These are phyloP conservation scores for Spinus pinus DNA, from an alignment of 2,797 vertebrate genomes.

Conservation along the genomic window DNA sequence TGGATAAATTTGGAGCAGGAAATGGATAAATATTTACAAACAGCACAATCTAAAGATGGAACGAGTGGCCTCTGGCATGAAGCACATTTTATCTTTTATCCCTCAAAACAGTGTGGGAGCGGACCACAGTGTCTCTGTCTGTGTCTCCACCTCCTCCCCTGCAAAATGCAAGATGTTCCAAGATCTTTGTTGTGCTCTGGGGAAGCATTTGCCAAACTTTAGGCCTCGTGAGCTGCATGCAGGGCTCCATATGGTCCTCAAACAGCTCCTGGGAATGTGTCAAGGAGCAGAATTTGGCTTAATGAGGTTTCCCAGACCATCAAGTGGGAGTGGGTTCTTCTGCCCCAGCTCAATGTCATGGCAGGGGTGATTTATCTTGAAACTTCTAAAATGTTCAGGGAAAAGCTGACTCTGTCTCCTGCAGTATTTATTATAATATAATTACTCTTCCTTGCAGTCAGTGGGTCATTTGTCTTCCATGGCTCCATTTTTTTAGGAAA, in stretches of 20 bases:
- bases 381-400: not conserved
- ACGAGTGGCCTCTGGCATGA: not conserved
- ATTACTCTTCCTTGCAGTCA: slow-evolving; percentile 2
- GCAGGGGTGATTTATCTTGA: not conserved
- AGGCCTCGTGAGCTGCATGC: not conserved
- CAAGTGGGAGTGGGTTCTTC: not conserved
- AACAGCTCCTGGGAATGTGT: not conserved
- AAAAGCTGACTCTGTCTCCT: not conserved
- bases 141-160: not conserved
- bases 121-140: not conserved
- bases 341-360: not conserved
- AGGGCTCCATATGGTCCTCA: not conserved
- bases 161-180: not conserved
- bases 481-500: not conserved
- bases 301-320: not conserved
- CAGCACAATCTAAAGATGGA: not conserved
- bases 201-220: not conserved
- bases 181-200: not conserved
- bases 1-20: not conserved
- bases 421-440: slow-evolving; percentile 8
- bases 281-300: not conserved
- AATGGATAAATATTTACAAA: not conserved
- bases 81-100: not conserved
- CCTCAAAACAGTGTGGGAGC: not conserved
- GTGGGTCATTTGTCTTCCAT: not conserved